Percentiles rank a stretch among this genome's conserved stretches.
Evolutionary conservation across 2,888 invertebrate genomes (phyloP).

Genomic region (Coremacera marginata): DNA sequence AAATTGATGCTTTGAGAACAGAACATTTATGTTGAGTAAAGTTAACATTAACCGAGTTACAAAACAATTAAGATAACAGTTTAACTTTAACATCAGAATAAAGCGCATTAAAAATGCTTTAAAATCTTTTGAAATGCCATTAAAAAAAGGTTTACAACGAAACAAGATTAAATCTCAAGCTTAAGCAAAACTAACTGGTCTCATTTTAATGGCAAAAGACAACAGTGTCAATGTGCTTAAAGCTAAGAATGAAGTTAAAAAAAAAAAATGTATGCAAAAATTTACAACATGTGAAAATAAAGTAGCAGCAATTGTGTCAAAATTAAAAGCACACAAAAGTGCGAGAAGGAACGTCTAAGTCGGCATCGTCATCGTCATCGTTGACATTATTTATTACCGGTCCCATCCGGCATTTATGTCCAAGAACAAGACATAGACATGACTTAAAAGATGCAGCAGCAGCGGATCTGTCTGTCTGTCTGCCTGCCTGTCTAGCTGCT

Average conservation of each 20-base stretch:
- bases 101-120: neutral
- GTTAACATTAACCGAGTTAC: neutral
- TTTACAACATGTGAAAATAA: neutral
- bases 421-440: slow-evolving; percentile 11
- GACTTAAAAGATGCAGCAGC: slow-evolving; percentile 16
- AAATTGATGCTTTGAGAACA: too few relatives aligned
- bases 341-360: neutral
- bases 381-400: slow-evolving; percentile 61
- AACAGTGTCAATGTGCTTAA: slow-evolving; percentile 7
- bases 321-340: slow-evolving; percentile 2
- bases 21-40: too few relatives aligned
- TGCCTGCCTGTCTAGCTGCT: slow-evolving; percentile 10
- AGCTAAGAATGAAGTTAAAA: neutral
- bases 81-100: neutral
- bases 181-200: neutral
- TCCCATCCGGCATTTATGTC: slow-evolving; percentile 54
- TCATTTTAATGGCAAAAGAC: neutral
- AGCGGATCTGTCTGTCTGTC: neutral
- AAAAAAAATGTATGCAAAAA: neutral
- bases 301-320: slow-evolving; percentile 8
- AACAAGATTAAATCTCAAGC: slow-evolving; percentile 1
- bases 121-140: neutral
- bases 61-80: neutral
- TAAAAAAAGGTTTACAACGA: neutral
- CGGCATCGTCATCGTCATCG: neutral